Conservation (phyloP, 2,113 vertebrate genomes). For the Salvelinus namaycush region DNA sequence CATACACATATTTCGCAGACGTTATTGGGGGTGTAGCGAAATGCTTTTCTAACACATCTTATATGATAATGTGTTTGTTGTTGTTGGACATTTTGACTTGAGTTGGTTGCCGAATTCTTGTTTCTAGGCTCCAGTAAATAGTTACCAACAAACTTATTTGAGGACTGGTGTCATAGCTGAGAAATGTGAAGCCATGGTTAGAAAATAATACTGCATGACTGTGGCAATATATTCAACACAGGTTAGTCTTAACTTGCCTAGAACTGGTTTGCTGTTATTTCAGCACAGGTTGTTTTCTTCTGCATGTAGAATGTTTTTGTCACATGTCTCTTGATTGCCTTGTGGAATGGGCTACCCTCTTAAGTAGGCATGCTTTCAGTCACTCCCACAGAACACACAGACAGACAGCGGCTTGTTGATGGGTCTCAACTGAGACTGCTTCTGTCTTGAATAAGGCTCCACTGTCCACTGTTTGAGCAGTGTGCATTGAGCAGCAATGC, state of each 20-base stretch:
- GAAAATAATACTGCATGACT: too few relatives aligned
- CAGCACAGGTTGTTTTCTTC: neutral
- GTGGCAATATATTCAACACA: too few relatives aligned
- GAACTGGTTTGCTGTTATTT: constrained; percentile 19
- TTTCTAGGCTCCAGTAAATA: neutral
- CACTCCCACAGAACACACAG: constrained; percentile 19
- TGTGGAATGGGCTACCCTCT: constrained; percentile 34
- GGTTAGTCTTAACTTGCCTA: neutral
- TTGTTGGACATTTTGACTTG: too few relatives aligned
- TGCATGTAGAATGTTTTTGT: constrained; percentile 30
- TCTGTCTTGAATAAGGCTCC: constrained; percentile 15
- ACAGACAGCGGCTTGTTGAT: constrained; percentile 4
- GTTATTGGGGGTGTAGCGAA: too few relatives aligned
- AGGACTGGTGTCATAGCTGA: too few relatives aligned
- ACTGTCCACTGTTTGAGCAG: neutral
- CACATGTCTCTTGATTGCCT: constrained; percentile 16
- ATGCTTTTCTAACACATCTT: too few relatives aligned
- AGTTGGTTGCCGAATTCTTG: neutral
- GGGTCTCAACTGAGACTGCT: neutral
- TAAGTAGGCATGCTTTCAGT: constrained; percentile 52
- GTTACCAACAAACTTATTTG: too few relatives aligned
- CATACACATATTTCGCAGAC: neutral
- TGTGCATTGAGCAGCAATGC: neutral
- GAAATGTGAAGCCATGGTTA: too few relatives aligned
- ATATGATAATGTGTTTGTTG: too few relatives aligned